A percentile compares a stretch with the other conserved stretches of the same genome.
phyloP scores from a whole-genome alignment of 37 sponge, comb jelly and placozoan species.

The Aplysina aerophoba region DNA sequence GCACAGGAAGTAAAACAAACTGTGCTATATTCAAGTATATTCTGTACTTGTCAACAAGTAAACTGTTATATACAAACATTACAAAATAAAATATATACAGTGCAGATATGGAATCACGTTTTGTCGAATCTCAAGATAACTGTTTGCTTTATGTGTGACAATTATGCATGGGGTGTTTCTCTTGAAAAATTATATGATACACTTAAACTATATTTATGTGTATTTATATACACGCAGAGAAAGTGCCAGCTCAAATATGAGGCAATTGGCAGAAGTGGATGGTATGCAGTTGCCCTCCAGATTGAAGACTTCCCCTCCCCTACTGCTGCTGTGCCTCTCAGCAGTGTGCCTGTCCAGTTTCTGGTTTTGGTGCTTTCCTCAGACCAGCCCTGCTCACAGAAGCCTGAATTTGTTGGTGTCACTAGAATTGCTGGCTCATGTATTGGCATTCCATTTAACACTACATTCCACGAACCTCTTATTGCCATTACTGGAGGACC shows the following conservation, averaged over 20 bases:
- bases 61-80: no score
- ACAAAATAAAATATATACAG: no score
- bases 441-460: slow-evolving; percentile 14
- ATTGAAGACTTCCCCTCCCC: slow-evolving; percentile 46
- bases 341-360: slow-evolving; percentile 61
- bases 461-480: not conserved
- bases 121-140: no score
- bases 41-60: no score
- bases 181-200: no score
- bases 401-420: not conserved
- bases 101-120: no score
- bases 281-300: slow-evolving; percentile 46
- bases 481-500: no score
- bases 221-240: not conserved
- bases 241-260: not conserved
- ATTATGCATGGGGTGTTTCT: no score
- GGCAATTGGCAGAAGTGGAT: slow-evolving; percentile 32
- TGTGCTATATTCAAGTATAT: no score
- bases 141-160: no score
- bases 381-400: not conserved
- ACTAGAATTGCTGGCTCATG: slow-evolving; percentile 12
- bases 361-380: slow-evolving; percentile 33
- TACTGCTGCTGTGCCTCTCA: slow-evolving; percentile 21
- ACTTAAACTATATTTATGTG: no score
- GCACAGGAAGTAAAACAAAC: no score